Evolutionary conservation across 2,888 invertebrate genomes (phyloP).

Genomic region (Trichacis sp.): DNA sequence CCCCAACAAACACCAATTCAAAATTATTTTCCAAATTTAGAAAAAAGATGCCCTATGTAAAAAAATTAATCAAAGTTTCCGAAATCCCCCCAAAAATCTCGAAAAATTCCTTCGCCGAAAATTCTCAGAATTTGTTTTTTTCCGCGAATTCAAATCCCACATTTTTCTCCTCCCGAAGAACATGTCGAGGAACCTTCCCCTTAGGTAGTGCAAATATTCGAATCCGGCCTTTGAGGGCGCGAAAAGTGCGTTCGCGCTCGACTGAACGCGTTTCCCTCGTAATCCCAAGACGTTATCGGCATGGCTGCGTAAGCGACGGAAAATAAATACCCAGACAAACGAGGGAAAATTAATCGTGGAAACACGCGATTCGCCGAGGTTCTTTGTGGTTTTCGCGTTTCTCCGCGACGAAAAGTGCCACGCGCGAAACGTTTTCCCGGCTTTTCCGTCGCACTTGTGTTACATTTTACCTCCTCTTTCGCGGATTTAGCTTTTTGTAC

Average conservation of each 20-base stretch:
- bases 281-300: slow-evolving; percentile 1
- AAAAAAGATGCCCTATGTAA: too few species aligned
- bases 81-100: too few species aligned
- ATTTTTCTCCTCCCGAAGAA: too few species aligned
- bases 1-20: too few species aligned
- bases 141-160: too few species aligned
- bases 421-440: background rate
- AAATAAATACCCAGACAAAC: slow-evolving; percentile 21
- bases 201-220: background rate
- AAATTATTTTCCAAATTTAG: too few species aligned
- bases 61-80: too few species aligned
- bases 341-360: slow-evolving; percentile 10
- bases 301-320: slow-evolving; percentile 7
- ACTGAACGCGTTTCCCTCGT: background rate
- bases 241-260: background rate
- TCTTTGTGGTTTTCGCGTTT: slow-evolving; percentile 17
- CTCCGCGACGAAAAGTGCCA: slow-evolving; percentile 7
- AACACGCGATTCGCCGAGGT: slow-evolving; percentile 12
- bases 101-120: too few species aligned
- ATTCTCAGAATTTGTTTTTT: too few species aligned
- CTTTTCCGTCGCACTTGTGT: slow-evolving; percentile 2
- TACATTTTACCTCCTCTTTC: slow-evolving; percentile 13
- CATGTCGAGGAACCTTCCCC: too few species aligned
- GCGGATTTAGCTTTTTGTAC: slow-evolving; percentile 11
- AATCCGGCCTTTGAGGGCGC: background rate